Evolutionary conservation across 2,888 invertebrate species (phyloP).

Genomic region (Melanostoma mellinum): DNA sequence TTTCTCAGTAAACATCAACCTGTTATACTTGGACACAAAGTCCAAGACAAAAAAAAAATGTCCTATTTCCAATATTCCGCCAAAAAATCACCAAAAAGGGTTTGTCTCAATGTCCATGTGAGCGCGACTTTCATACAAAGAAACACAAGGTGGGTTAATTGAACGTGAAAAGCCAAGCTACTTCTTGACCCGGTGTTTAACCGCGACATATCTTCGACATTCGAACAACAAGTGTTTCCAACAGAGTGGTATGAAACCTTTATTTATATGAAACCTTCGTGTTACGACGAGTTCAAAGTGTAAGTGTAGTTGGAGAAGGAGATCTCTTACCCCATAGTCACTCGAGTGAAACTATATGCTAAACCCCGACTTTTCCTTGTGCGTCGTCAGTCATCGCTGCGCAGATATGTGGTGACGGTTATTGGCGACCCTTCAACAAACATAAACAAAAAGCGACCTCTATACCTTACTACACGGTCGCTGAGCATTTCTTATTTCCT

Average conservation of each 20-base stretch:
- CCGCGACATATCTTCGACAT: slow-evolving; percentile 45
- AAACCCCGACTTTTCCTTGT: slow-evolving; percentile 45
- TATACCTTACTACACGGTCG: slow-evolving; percentile 33
- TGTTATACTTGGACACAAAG: slow-evolving; percentile 27
- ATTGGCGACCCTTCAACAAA: slow-evolving; percentile 45
- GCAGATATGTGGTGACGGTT: slow-evolving; percentile 58
- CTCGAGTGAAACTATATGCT: slow-evolving; percentile 69
- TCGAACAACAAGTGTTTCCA: slow-evolving; percentile 62
- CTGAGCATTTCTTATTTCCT: slow-evolving; percentile 41
- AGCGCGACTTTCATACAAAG: slow-evolving; percentile 5
- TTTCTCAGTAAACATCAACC: slow-evolving; percentile 50
- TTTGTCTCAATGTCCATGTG: not conserved
- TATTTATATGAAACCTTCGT: slow-evolving; percentile 19
- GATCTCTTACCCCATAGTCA: slow-evolving; percentile 47
- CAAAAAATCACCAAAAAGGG: slow-evolving; percentile 42
- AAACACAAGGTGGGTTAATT: slow-evolving; percentile 45
- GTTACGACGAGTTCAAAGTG: slow-evolving; percentile 56
- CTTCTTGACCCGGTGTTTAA: slow-evolving; percentile 42
- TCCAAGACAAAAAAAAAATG: slow-evolving; percentile 27
- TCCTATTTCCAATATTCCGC: slow-evolving; percentile 66
- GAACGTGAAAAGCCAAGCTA: slow-evolving; percentile 10
- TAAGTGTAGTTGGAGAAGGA: slow-evolving; percentile 1
- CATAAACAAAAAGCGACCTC: slow-evolving; percentile 34
- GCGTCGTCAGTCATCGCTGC: not conserved
- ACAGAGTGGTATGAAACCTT: slow-evolving; percentile 60